phyloP scores from a whole-genome alignment of 1,140 invertebrate species.

The silkworm (Bombyx mori) region ASM3026992v2 NC_085110.1:12593501-12594000 shows the following conservation, averaged over 20 bases:
- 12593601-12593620: slow-evolving; percentile 80
- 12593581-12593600: slow-evolving; percentile 81
- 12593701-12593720: slow-evolving; percentile 91
- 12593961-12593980: not conserved
- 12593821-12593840: slow-evolving; percentile 84
- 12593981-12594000: no score
- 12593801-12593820: slow-evolving; percentile 81
- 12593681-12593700: slow-evolving; percentile 80
- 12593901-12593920: slow-evolving; percentile 71
- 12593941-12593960: slow-evolving; percentile 23
- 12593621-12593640: slow-evolving; percentile 77
- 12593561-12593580: slow-evolving; percentile 84
- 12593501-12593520: slow-evolving; percentile 77
- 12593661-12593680: slow-evolving; percentile 85
- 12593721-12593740: slow-evolving; percentile 86
- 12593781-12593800: slow-evolving; percentile 75
- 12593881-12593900: slow-evolving; percentile 46
- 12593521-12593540: slow-evolving; percentile 85
- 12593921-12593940: no score
- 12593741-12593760: slow-evolving; percentile 74
- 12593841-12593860: slow-evolving; percentile 82
- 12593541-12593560: slow-evolving; percentile 82
- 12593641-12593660: slow-evolving; percentile 84
- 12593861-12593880: slow-evolving; percentile 77
- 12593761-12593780: slow-evolving; percentile 75